Evolutionary conservation across 2,797 vertebrate genomes (phyloP).

Genomic region (Carduelis carduelis): DNA sequence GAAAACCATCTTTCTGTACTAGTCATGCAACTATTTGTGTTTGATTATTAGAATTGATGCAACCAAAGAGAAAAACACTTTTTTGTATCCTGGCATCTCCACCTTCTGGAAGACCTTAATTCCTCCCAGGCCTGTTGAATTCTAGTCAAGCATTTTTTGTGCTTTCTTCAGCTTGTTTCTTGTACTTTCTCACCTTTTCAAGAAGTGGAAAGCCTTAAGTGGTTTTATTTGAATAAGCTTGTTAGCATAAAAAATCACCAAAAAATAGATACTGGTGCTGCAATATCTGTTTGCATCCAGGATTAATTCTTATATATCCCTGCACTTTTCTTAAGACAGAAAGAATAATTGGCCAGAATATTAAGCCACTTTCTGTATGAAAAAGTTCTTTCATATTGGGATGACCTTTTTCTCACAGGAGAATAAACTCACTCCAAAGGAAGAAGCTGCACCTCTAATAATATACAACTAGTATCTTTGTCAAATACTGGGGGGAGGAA

Average conservation of each 20-base stretch:
- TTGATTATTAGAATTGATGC: conserved; percentile 8
- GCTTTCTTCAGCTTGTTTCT: not conserved
- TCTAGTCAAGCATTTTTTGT: not conserved
- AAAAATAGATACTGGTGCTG: not conserved
- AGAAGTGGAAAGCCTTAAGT: not conserved
- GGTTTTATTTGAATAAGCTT: not conserved
- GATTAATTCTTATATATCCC: not conserved
- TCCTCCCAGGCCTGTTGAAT: not conserved
- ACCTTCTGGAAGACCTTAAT: not conserved
- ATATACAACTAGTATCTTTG: not conserved
- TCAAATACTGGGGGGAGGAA: not conserved
- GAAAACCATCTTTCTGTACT: conserved; percentile 19
- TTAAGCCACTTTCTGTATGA: not conserved
- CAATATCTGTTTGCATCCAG: not conserved
- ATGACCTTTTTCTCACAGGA: not conserved
- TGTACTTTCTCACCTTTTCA: not conserved
- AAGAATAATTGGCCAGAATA: not conserved
- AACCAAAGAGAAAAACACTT: not conserved
- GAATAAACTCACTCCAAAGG: not conserved
- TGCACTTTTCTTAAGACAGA: not conserved
- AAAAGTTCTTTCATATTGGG: not conserved
- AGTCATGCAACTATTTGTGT: not conserved
- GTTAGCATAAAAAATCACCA: not conserved
- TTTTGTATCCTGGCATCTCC: not conserved
- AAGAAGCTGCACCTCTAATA: not conserved